Base-by-base conservation (phyloP, 2,113 vertebrate genomes). In the Thunnus maccoyii region DNA sequence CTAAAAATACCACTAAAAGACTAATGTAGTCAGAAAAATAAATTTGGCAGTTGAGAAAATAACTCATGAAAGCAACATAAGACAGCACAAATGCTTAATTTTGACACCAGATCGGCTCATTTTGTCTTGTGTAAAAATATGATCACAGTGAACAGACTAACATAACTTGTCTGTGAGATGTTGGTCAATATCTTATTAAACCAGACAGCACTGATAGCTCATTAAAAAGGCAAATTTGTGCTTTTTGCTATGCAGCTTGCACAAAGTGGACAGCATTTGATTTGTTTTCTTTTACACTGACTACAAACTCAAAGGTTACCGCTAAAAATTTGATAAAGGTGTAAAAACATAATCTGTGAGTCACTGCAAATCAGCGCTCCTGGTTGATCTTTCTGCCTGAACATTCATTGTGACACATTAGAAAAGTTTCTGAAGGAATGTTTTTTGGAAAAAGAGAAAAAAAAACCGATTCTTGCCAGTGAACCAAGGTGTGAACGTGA, bases 381-480 rank as follows among this genome's bases (percentile, higher is more conserved):
- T 4, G 41, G 57, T 83, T 78, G 85, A 91, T 85, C 72, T 75
- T 44, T 6, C 25, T 1, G 58, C 86, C 84, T 89, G 76, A 89
- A 82, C 57, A 74, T 80, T 57, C 44, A 3, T 25, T 22, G 75
- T 81, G 88, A 91, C 89, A 91, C 72, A 79, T 90, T 57, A 64
- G 63, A 72, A 81, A 90, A 76, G 72, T 91, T 86, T 88, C 66
- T 69, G 27, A 63, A 55, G 63, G 50, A 64, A 20, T 48, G 11
- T 58, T 66, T 48, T 73, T 55, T 36, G 17, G 12, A 41, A 9
- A 9, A 41, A 41, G 10, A 41, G 7, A 41, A 10, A 41, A 5
- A 8, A 8, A 62, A 76, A 71, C 48, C 32, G 55, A 65, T 80
- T 72, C 18, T 54, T 82, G 67, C 41, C 30, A 46, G 61, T n/a